A percentile compares a stretch with the other conserved stretches of the same genome.
Conservation (phyloP, 1,140 invertebrate species). For the roundworm (Caenorhabditis elegans) region DNA sequence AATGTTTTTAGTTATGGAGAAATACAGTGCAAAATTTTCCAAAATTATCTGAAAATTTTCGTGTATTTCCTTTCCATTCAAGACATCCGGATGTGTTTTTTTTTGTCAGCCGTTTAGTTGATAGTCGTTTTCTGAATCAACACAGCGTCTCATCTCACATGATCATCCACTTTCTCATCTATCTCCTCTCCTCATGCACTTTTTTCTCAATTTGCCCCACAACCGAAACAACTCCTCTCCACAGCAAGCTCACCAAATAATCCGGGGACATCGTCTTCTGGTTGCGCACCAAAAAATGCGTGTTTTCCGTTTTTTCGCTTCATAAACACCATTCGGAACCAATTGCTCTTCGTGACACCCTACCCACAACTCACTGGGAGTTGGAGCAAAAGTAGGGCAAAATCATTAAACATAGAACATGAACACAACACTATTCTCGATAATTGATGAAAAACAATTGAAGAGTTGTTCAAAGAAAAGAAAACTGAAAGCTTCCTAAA, state of each 20-base stretch:
- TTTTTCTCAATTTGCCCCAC: constrained; percentile 27
- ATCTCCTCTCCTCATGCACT: constrained; percentile 4
- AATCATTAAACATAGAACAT: not conserved
- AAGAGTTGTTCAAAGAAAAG: not conserved
- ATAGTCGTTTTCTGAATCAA: constrained; percentile 19
- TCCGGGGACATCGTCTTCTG: not conserved
- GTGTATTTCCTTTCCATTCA: not conserved
- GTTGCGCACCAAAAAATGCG: not conserved
- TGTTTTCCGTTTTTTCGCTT: constrained; percentile 19
- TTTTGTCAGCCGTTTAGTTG: not conserved
- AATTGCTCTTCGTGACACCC: constrained; percentile 1
- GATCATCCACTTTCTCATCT: constrained; percentile 15
- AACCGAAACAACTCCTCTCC: constrained; percentile 3
- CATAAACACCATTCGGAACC: constrained; percentile 24
- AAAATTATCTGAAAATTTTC: too few species aligned
- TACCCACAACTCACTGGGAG: not conserved
- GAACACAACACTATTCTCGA: too few species aligned
- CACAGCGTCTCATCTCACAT: constrained; percentile 19
- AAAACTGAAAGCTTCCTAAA: not conserved
- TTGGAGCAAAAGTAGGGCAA: not conserved
- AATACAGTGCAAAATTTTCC: not conserved
- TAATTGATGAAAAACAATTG: not conserved
- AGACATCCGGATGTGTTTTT: not conserved
- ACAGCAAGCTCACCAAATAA: not conserved
- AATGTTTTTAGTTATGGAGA: too few species aligned